Conservation (phyloP, 2,888 invertebrate species). For the Seira sanloemensis region DNA sequence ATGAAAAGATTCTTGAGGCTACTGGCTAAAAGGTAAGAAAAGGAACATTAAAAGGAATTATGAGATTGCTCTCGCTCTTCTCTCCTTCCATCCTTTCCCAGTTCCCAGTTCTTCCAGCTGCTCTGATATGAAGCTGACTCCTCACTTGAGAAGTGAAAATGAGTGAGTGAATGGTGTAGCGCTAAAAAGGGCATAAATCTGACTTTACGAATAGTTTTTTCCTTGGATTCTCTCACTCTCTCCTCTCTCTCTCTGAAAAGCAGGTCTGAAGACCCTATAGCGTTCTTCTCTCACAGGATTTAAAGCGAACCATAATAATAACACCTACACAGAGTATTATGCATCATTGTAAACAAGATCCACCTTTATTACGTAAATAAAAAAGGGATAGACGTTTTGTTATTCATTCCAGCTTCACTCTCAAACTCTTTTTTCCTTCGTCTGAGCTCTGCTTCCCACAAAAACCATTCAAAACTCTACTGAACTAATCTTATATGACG, state of each 20-base stretch:
- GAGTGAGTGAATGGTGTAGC: neutral
- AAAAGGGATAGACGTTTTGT: conserved; percentile 9
- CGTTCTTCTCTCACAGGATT: conserved; percentile 11
- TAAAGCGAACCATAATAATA: conserved; percentile 7
- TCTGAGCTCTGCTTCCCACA: conserved; percentile 20
- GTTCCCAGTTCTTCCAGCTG: neutral
- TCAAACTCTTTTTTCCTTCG: no score
- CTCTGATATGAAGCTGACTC: neutral
- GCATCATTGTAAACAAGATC: conserved; percentile 19
- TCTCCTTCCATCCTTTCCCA: neutral
- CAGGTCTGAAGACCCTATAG: neutral
- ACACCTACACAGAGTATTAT: conserved; percentile 17
- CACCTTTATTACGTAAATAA: conserved; percentile 20
- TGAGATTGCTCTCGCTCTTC: conserved; percentile 40
- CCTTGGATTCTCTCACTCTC: neutral
- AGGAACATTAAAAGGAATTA: conserved; percentile 55
- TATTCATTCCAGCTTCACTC: neutral
- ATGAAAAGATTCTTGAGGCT: conserved; percentile 17
- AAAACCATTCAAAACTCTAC: conserved; percentile 15
- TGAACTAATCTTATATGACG: conserved; percentile 12
- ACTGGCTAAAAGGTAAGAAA: conserved; percentile 30
- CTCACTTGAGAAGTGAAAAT: conserved; percentile 7
- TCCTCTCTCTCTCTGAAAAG: neutral
- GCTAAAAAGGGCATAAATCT: conserved; percentile 19
- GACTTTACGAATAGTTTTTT: conserved; percentile 20